A percentile compares a stretch with the other conserved stretches of the same genome.
These are phyloP conservation scores for Eristalis pertinax DNA, from an alignment of 2,888 invertebrate species.

Conservation along the genomic window DNA sequence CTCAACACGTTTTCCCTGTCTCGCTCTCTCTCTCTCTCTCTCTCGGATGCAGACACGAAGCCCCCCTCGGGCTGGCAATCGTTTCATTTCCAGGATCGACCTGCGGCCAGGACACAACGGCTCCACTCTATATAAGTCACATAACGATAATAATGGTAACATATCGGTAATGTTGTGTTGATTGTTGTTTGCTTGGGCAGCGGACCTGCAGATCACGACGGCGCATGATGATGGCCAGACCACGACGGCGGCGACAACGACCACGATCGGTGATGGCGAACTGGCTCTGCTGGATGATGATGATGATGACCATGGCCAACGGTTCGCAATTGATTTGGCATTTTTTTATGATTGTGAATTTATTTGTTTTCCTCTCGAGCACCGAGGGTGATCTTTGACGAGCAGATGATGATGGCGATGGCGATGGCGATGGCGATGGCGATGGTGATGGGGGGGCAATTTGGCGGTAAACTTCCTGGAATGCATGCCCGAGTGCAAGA, in stretches of 20 bases:
- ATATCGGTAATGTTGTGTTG: constrained; percentile 69
- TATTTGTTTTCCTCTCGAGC: constrained; percentile 39
- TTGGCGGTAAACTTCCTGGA: constrained; percentile 31
- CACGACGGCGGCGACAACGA: constrained; percentile 16
- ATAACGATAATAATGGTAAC: constrained; percentile 67
- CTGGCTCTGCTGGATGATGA: constrained; percentile 6
- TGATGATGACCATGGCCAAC: constrained; percentile 51
- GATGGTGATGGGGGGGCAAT: constrained; percentile 5
- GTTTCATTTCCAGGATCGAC: constrained; percentile 49
- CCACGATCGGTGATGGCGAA: constrained; percentile 5
- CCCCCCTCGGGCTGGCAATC: constrained; percentile 40
- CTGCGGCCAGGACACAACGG: constrained; percentile 30
- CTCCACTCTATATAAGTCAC: constrained; percentile 67
- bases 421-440: background rate
- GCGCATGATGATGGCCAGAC: constrained; percentile 36
- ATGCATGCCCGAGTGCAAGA: background rate
- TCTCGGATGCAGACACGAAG: constrained; percentile 3
- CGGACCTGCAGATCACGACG: constrained; percentile 30
- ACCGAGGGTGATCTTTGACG: constrained; percentile 26
- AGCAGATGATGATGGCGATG: constrained; percentile 36
- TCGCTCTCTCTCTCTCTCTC: constrained; percentile 39
- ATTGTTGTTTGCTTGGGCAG: constrained; percentile 48
- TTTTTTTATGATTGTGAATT: constrained; percentile 58
- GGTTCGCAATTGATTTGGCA: constrained; percentile 61
- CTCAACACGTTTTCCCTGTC: constrained; percentile 59